Evolutionary conservation across 2,797 vertebrate species (phyloP), one percentile per base, ranked within the genome.

Genomic region (Paguma larvata): DNA sequence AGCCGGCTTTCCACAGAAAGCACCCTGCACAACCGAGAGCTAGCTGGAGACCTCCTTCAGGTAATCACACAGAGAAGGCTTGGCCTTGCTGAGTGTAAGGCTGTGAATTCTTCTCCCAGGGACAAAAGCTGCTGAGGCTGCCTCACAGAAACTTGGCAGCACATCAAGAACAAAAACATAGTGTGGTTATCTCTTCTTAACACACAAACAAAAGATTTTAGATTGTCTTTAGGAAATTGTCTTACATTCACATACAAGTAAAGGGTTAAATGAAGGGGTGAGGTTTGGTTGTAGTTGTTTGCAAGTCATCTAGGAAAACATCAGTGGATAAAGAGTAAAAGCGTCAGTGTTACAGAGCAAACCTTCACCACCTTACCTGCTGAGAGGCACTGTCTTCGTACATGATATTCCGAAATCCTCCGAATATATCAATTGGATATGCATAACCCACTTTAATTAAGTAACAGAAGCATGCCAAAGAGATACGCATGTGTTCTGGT

Each of bases 111-210:
- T 73, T 85, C 53, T 85, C 48, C 19, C 5, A n/a, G 46, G n/a
- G 41, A 80, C 65, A 62, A 65, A 65, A 46, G 65, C 53, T 72
- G 51, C 73, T 48, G 68, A 59, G 27, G 59, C 6, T 18, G 51
- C 72, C 80, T 92, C 30, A 19, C n/a, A 67, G 63, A 91, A 86
- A 89, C 59, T 73, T 89, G 67, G 89, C 91, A 93, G 85, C 27
- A 89, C 70, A 93, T 82, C 18, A 80, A 93, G 75, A 96, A 72
- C 38, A 84, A 85, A 88, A 86, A 67, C 23, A 70, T 5, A 89
- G 53, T 18, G 30, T n/a, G 51, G 25, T 67, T 88, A 86, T 93
- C 92, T 86, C 75, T 56, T 38, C 68, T 63, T 44, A 70, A 95
- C 6, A 75, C 5, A 30, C 11, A 89, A 16, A 96, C n/a, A 89